Base-by-base conservation (phyloP, 2,797 vertebrate species). In the Echeneis naucrates region DNA sequence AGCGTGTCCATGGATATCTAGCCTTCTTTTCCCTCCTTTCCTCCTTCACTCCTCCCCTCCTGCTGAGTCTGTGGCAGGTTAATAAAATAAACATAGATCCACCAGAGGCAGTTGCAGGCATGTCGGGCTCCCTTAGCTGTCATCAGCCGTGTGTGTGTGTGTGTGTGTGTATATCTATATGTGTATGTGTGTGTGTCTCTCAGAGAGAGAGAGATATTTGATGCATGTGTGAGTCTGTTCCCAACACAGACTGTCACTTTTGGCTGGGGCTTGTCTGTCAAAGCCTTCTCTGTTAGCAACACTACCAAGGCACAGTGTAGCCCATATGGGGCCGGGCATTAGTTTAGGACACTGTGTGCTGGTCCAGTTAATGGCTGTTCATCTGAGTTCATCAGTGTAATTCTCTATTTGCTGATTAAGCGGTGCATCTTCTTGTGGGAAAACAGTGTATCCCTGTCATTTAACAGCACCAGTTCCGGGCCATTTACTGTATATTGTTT, bases 21-120 rank as follows among this genome's bases (percentile, higher is more conserved):
- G 77, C 59, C 55, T 51, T 12, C 0, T 51, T 32, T 44, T 11
- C 45, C 19, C 38, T 19, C 67, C 33, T 19, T 6, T 54, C 1
- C 5, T n/a, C n/a, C n/a, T n/a, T n/a, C n/a, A n/a, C 26, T 44
- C 42, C 27, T n/a, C 47, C 44, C 51, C 24, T 13, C 65, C 57
- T 27, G 9, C 72, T 2, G 16, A 63, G 65, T 75, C 87, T 84
- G 81, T 89, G 83, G 85, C 88, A 91, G 87, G 85, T 92, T 90
- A 89, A 93, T 93, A 91, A 93, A 91, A 92, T 89, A 92, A 92
- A 92, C 90, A 91, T 90, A 86, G 76, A 92, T 90, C 80, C 82
- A 82, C 79, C 73, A 72, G 83, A 87, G 85, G 87, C 45, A 40
- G 86, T 87, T 81, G 85, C 84, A 82, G 82, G 64, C 87, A 77